These are phyloP conservation scores for Carcina quercana DNA, from an alignment of 2,888 invertebrate species.

Conservation along the genomic window DNA sequence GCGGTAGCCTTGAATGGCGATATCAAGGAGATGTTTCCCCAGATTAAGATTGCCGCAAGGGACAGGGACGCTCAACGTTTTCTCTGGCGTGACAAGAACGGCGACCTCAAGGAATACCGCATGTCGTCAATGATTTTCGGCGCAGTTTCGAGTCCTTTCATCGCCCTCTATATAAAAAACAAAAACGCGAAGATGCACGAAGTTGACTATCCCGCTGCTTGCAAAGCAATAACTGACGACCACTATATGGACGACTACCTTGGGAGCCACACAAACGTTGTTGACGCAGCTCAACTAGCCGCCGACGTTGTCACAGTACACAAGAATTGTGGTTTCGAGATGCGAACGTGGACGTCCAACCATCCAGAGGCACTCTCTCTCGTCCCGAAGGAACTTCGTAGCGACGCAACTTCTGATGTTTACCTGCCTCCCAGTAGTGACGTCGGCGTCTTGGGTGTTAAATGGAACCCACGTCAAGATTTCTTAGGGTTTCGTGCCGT, in stretches of 20 bases:
- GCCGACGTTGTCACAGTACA: slow-evolving; percentile 4
- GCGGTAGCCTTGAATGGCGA: slow-evolving; percentile 25
- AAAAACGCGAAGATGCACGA: slow-evolving; percentile 8
- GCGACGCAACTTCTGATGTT: not conserved
- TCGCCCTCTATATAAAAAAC: slow-evolving; percentile 23
- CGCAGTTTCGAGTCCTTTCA: slow-evolving; percentile 22
- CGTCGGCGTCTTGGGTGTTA: slow-evolving; percentile 5
- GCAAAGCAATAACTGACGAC: not conserved
- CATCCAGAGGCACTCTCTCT: slow-evolving; percentile 1
- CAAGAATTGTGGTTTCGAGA: slow-evolving; percentile 2
- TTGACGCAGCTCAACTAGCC: slow-evolving; percentile 1
- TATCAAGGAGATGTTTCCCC: slow-evolving; percentile 32
- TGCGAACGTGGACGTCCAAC: slow-evolving; percentile 7
- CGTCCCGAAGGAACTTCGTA: slow-evolving; percentile 1
- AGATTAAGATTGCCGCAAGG: slow-evolving; percentile 20
- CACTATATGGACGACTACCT: slow-evolving; percentile 4
- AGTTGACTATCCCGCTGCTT: not conserved
- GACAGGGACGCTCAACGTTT: slow-evolving; percentile 23
- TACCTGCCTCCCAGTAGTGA: slow-evolving; percentile 3
- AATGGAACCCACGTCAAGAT: not conserved
- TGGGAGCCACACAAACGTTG: not conserved
- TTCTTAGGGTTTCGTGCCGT: not conserved
- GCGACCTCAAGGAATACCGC: slow-evolving; percentile 6
- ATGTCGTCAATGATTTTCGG: slow-evolving; percentile 26
- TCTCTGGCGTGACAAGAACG: slow-evolving; percentile 14